Evolutionary conservation across 2,113 vertebrate genomes (phyloP).

Genomic region (Phycodurus eques): DNA sequence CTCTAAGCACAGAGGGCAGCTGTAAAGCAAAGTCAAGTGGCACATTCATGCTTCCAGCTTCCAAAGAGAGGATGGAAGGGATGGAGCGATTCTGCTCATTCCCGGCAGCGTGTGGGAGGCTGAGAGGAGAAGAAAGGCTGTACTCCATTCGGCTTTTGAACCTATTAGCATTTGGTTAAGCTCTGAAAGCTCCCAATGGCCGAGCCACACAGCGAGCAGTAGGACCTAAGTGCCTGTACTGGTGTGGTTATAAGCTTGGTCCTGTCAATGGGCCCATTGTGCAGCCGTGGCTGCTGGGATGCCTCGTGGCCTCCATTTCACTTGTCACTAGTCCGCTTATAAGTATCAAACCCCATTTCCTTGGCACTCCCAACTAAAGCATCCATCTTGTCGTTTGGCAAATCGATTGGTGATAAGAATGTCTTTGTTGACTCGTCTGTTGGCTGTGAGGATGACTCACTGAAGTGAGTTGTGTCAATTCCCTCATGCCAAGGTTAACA

Average conservation of each 20-base stretch:
- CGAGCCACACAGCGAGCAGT: conserved; percentile 53
- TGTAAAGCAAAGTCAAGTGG: conserved; percentile 67
- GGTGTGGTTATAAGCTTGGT: conserved; percentile 48
- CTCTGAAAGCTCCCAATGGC: conserved; percentile 63
- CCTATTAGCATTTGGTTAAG: conserved; percentile 76
- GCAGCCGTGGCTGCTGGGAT: conserved; percentile 46
- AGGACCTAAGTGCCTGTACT: conserved; percentile 50
- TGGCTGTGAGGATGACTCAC: conserved; percentile 51
- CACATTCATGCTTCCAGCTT: conserved; percentile 61
- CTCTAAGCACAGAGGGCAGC: conserved; percentile 57
- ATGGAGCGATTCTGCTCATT: conserved; percentile 55
- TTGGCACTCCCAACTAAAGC: conserved; percentile 32
- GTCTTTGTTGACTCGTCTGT: conserved; percentile 55
- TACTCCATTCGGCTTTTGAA: conserved; percentile 64
- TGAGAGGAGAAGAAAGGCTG: conserved; percentile 66
- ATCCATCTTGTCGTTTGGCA: conserved; percentile 49
- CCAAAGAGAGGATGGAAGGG: conserved; percentile 43
- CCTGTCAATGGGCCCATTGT: conserved; percentile 71
- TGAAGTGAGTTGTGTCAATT: conserved; percentile 52
- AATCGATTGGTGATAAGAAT: conserved; percentile 51
- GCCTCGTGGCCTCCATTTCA: conserved; percentile 54
- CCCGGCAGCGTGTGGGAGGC: conserved; percentile 57
- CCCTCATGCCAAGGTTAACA: conserved; percentile 51
- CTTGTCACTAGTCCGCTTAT: conserved; percentile 37
- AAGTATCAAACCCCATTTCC: conserved; percentile 46